Conservation (phyloP, 2,797 vertebrate genomes). For the Philypnodon macrostomus region DNA sequence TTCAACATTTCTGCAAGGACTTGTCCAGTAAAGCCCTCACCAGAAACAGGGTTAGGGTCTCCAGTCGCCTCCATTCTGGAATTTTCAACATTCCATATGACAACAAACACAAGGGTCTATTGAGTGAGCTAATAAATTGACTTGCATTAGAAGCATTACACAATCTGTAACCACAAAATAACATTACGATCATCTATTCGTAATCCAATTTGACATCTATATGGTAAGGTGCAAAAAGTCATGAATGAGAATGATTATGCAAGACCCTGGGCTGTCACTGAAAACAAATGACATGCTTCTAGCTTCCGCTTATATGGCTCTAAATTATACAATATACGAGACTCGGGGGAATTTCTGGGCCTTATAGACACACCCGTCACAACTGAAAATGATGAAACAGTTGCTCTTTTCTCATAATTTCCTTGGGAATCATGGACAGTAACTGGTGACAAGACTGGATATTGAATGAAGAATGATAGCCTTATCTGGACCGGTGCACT, state of each 20-base stretch:
- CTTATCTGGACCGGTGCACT: conserved; percentile 52
- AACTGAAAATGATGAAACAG: conserved; percentile 23
- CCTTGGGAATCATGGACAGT: conserved; percentile 34
- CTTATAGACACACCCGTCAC: conserved; percentile 1
- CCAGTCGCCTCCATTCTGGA: no score
- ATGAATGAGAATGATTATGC: conserved; percentile 19
- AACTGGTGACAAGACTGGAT: conserved; percentile 38
- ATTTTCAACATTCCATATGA: no score
- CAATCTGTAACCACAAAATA: conserved; percentile 28
- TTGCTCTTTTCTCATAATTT: conserved; percentile 34
- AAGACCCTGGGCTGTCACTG: conserved; percentile 11
- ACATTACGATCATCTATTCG: conserved; percentile 25
- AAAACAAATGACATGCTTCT: conserved; percentile 24
- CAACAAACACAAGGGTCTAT: no score
- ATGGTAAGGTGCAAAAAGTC: conserved; percentile 26
- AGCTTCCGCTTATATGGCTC: conserved; percentile 11
- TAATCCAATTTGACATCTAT: conserved; percentile 28
- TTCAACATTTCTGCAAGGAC: no score
- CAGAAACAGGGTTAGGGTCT: no score
- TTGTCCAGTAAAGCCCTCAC: no score
- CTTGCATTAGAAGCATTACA: conserved; percentile 15
- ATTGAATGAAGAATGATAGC: conserved; percentile 48
- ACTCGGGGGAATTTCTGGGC: conserved; percentile 16
- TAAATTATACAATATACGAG: conserved; percentile 1
- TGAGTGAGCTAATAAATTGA: conserved; percentile 3